These are phyloP conservation scores for Eustalomyia histrio DNA, from an alignment of 2,888 invertebrate species.

Conservation along the genomic window DNA sequence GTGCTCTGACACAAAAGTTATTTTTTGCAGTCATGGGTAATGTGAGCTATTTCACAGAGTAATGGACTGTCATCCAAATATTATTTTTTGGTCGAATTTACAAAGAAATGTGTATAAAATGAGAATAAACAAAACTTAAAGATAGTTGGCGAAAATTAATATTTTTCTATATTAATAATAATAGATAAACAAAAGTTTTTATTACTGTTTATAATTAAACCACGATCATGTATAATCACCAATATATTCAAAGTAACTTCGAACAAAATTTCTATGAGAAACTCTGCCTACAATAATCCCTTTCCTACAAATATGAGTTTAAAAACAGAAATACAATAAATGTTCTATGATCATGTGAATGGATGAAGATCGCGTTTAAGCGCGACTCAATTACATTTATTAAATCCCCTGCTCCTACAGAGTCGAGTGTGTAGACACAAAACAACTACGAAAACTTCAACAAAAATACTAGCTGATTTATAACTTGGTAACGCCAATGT, in stretches of 20 bases:
- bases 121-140: no score
- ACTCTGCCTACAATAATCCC: conserved; percentile 22
- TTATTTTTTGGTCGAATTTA: no score
- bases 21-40: no score
- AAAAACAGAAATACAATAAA: conserved; percentile 51
- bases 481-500: conserved; percentile 68
- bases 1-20: no score
- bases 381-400: conserved; percentile 76
- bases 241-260: background rate
- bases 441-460: conserved; percentile 23
- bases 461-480: conserved; percentile 64
- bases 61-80: no score
- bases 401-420: conserved; percentile 50
- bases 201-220: no score
- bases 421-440: conserved; percentile 40
- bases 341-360: conserved; percentile 67
- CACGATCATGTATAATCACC: no score
- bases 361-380: conserved; percentile 61
- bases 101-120: no score
- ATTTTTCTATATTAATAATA: no score
- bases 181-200: no score
- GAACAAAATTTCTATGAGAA: background rate
- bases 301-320: conserved; percentile 25
- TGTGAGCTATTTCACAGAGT: no score
- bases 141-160: no score